Base-by-base conservation (phyloP, 1,140 invertebrate genomes). In the Phenacoccus solenopsis region DNA sequence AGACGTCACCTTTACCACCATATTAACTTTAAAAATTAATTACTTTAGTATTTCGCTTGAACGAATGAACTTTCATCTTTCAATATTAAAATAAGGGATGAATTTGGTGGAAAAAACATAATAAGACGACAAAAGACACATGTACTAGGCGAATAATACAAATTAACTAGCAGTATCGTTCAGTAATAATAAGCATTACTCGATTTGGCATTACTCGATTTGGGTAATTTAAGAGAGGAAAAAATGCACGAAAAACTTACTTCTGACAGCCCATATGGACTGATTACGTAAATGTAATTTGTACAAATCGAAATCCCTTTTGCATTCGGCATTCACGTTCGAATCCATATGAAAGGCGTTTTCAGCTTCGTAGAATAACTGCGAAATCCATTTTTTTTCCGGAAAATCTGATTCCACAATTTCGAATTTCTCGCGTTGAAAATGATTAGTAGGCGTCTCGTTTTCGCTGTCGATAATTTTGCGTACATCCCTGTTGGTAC, bases 211-310 rank as follows among this genome's bases (percentile, higher is more conserved):
- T n/a, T n/a, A n/a, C n/a, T n/a, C n/a, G n/a, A n/a, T n/a, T n/a
- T n/a, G n/a, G n/a, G n/a, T n/a, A n/a, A n/a, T n/a, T n/a, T n/a
- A n/a, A n/a, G n/a, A n/a, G n/a, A n/a, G n/a, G n/a, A n/a, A n/a
- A n/a, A n/a, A n/a, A n/a, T n/a, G n/a, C n/a, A n/a, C n/a, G n/a
- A 49, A 49, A 16, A 49, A 64, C 59, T 64, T 64, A 64, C 59
- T 64, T 24, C 59, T 24, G 3, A 64, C 59, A 64, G 59, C 59
- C 59, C 59, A 64, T 3, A 64, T 20, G 13, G 59, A 64, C 21
- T 64, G 59, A 64, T 64, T 64, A 3, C 59, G 22, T 1, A 64
- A 22, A 64, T 64, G 59, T 27, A 64, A 64, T 25, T 64, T 64
- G 20, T 64, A 64, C 21, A 64, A 27, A 9, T 64, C 22, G 59